A percentile compares a stretch with the other conserved stretches of the same genome.
These are phyloP conservation scores for Aselliscus stoliczkanus DNA, from an alignment of 2,797 vertebrate species.

Conservation along the genomic window DNA sequence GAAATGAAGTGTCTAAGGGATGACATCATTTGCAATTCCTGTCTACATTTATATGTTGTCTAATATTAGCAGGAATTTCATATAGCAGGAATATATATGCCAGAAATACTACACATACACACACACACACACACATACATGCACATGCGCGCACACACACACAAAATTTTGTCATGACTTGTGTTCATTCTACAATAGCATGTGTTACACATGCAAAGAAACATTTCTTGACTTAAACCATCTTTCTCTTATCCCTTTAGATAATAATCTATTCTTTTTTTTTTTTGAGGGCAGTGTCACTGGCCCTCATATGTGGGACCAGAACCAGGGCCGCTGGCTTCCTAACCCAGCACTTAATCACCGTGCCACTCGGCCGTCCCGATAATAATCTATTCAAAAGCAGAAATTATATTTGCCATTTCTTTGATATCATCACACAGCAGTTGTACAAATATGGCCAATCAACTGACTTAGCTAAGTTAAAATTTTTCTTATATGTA, in stretches of 20 bases:
- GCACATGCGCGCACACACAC: background rate
- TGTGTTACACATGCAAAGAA: background rate
- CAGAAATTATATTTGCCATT: background rate
- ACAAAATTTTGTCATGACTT: background rate
- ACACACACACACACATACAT: background rate
- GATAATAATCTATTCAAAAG: slow-evolving; percentile 1
- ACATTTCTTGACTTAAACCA: background rate
- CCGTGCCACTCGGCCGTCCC: too few species aligned
- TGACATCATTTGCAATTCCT: background rate
- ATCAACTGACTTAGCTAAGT: background rate
- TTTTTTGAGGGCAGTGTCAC: too few species aligned
- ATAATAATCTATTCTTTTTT: background rate
- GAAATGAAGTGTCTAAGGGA: background rate
- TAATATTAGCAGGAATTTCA: background rate
- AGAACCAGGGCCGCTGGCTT: too few species aligned
- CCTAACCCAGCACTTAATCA: too few species aligned
- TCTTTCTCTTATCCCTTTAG: background rate
- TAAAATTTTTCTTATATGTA: background rate
- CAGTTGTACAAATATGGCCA: background rate
- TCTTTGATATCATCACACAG: background rate
- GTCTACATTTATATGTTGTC: background rate
- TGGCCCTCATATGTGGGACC: too few species aligned
- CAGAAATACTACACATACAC: background rate
- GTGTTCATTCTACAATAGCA: background rate
- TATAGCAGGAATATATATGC: background rate